Evolutionary conservation across 2,797 vertebrate genomes (phyloP).

Genomic region (Acanthurus tractus): DNA sequence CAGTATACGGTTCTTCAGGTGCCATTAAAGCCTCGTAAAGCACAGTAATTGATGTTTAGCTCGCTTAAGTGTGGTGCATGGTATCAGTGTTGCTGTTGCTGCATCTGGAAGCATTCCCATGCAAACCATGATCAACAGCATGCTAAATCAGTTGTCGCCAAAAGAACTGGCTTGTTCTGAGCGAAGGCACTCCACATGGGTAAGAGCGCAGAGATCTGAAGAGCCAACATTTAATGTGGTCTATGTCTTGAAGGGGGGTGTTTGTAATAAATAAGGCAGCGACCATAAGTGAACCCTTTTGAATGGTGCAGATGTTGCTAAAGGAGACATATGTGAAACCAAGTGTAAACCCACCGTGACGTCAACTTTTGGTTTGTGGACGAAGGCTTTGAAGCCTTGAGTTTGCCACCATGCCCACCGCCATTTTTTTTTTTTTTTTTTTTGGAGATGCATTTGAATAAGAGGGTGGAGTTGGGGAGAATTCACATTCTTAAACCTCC

Average conservation of each 20-base stretch:
- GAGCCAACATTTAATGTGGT: constrained; percentile 72
- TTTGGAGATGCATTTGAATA: no score
- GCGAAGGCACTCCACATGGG: constrained; percentile 63
- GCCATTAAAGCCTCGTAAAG: constrained; percentile 10
- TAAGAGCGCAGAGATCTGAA: constrained; percentile 71
- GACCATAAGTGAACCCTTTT: constrained; percentile 47
- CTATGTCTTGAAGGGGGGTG: constrained; percentile 58
- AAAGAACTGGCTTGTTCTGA: constrained; percentile 55
- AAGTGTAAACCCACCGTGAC: constrained; percentile 20
- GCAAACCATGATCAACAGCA: constrained; percentile 70
- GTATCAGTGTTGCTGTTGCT: constrained; percentile 36
- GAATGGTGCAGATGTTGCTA: constrained; percentile 63
- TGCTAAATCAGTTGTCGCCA: constrained; percentile 62
- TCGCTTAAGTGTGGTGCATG: constrained; percentile 26
- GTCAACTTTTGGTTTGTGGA: no score
- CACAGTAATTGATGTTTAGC: constrained; percentile 23
- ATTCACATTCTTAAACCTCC: no score
- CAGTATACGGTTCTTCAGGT: not conserved
- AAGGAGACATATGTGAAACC: constrained; percentile 57
- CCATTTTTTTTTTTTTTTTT: no score
- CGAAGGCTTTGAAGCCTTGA: no score
- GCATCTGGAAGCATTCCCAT: constrained; percentile 75
- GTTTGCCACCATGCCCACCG: no score
- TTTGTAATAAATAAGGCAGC: constrained; percentile 69
- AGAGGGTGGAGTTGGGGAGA: no score